Conservation (phyloP, 2,113 vertebrate genomes). For the Natator depressus region DNA sequence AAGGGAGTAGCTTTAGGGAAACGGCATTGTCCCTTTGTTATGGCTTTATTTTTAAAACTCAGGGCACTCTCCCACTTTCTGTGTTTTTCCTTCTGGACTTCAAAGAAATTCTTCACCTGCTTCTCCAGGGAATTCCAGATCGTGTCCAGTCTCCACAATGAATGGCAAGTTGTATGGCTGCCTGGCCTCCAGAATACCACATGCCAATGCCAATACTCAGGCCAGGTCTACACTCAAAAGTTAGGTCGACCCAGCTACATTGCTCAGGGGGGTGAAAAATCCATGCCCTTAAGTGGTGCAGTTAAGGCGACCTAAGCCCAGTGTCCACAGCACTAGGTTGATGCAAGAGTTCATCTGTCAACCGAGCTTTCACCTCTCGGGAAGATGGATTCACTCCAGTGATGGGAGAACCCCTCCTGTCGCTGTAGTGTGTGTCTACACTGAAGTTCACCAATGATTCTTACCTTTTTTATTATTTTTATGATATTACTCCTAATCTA, state of each 20-base stretch:
- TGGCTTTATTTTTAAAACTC: not conserved
- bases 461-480: too few relatives aligned
- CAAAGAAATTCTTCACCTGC: not conserved
- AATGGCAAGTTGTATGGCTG: not conserved
- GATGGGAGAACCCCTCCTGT: too few relatives aligned
- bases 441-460: too few relatives aligned
- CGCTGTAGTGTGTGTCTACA: too few relatives aligned
- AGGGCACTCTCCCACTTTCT: not conserved
- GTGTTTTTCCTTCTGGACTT: not conserved
- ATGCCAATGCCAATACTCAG: not conserved
- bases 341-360: too few relatives aligned
- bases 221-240: not conserved
- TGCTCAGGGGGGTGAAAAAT: not conserved
- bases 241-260: not conserved
- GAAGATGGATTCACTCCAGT: too few relatives aligned
- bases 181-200: not conserved
- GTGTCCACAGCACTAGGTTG: too few relatives aligned
- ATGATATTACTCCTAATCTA: too few relatives aligned
- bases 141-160: too few relatives aligned
- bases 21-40: not conserved
- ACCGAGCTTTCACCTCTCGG: too few relatives aligned
- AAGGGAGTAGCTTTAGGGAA: not conserved
- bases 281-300: too few relatives aligned
- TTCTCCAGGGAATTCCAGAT: not conserved
- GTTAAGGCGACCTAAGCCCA: too few relatives aligned